Evolutionary conservation across 2,113 vertebrate species (phyloP).

Genomic region (Aythya baeri): DNA sequence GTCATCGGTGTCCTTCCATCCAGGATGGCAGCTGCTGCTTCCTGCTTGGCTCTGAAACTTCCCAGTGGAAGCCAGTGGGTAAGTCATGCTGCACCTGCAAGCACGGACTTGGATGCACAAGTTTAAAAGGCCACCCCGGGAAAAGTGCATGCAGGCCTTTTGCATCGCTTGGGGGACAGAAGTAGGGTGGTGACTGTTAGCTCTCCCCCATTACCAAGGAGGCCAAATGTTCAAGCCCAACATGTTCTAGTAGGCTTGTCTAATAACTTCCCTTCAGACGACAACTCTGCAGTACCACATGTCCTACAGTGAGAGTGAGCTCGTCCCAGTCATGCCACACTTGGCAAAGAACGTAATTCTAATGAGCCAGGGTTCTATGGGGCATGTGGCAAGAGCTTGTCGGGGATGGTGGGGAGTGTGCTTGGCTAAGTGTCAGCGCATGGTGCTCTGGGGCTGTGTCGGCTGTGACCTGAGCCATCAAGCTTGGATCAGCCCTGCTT

Average conservation of each 20-base stretch:
- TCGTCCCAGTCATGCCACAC: constrained; percentile 83
- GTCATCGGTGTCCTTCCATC: constrained; percentile 88
- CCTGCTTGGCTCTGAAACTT: constrained; percentile 83
- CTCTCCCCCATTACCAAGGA: neutral
- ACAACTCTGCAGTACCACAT: constrained; percentile 79
- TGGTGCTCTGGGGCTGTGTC: neutral
- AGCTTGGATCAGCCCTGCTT: neutral
- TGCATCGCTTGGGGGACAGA: neutral
- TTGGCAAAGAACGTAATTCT: constrained; percentile 87
- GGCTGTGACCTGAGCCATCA: neutral
- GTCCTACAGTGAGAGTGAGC: constrained; percentile 75
- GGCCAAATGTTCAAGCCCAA: neutral
- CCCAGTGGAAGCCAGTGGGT: constrained; percentile 83
- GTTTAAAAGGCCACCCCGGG: neutral
- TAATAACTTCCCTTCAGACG: constrained; percentile 55
- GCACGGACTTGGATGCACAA: accelerated
- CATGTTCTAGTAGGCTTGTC: neutral
- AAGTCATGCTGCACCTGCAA: neutral
- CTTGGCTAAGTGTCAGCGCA: accelerated
- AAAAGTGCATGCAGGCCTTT: neutral
- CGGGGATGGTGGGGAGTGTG: accelerated
- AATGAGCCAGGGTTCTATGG: constrained; percentile 78
- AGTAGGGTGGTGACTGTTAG: neutral
- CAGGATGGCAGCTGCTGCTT: constrained; percentile 81
- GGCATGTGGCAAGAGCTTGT: constrained; percentile 78